These are phyloP conservation scores for Tiphia femorata DNA, from an alignment of 2,888 invertebrate genomes.

Conservation along the genomic window DNA sequence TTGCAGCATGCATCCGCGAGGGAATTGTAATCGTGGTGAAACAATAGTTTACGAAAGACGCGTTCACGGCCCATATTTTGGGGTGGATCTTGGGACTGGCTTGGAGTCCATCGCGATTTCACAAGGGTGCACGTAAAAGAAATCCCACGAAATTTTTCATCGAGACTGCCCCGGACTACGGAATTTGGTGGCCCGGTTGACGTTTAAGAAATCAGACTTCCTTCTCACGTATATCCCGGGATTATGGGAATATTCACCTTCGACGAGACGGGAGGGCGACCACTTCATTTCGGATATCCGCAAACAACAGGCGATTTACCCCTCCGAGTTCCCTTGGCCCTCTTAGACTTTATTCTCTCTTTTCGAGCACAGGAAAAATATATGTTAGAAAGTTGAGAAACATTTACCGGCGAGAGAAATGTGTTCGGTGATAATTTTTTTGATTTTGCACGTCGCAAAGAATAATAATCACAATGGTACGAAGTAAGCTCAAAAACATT, in stretches of 20 bases:
- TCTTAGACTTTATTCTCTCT: too few relatives aligned
- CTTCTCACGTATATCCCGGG: constrained; percentile 61
- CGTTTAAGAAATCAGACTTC: constrained; percentile 62
- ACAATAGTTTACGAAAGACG: too few relatives aligned
- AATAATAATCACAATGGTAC: too few relatives aligned
- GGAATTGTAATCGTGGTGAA: too few relatives aligned
- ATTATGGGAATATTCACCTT: constrained; percentile 49
- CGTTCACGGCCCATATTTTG: too few relatives aligned
- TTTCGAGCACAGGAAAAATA: too few relatives aligned
- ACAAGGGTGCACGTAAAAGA: constrained; percentile 22
- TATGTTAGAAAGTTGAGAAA: too few relatives aligned
- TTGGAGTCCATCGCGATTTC: constrained; percentile 4
- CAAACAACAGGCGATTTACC: constrained; percentile 44
- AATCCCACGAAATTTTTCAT: constrained; percentile 51
- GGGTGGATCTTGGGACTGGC: too few relatives aligned
- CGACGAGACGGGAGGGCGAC: constrained; percentile 42
- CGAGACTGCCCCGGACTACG: constrained; percentile 26
- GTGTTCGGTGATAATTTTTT: too few relatives aligned
- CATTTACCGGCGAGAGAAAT: too few relatives aligned
- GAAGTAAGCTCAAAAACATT: background rate
- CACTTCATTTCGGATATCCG: constrained; percentile 61
- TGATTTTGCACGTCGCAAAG: too few relatives aligned
- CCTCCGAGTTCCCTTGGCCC: constrained; percentile 26
- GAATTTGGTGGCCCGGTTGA: constrained; percentile 44
- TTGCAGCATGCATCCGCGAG: too few relatives aligned